Conservation (phyloP, 2,113 vertebrate genomes). For the Gavialis gangeticus region DNA sequence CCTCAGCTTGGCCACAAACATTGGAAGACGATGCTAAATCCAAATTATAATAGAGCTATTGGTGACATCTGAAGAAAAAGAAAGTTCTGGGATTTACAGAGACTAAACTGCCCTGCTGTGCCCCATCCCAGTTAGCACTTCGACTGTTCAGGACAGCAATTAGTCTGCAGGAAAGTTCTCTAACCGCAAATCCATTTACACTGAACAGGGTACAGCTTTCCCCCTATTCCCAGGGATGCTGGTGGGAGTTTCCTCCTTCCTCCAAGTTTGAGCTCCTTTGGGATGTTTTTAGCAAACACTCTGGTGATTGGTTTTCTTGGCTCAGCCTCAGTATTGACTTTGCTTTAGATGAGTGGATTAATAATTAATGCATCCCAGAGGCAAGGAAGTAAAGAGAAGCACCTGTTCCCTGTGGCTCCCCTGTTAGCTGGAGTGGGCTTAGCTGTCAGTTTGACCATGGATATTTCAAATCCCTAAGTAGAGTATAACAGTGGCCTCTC, state of each 20-base stretch:
- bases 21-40: background rate
- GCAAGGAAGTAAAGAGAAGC: fast-evolving
- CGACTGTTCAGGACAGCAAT: background rate
- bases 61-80: background rate
- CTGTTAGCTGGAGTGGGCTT: fast-evolving
- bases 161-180: background rate
- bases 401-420: background rate
- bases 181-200: background rate
- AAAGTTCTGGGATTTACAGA: background rate
- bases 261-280: background rate
- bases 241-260: fast-evolving
- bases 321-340: constrained; percentile 53
- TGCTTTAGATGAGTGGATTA: constrained; percentile 48
- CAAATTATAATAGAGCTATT: background rate
- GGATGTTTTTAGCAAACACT: background rate
- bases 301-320: background rate
- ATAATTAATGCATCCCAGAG: constrained; percentile 46
- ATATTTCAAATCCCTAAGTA: fast-evolving
- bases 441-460: fast-evolving
- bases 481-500: background rate
- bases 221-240: fast-evolving
- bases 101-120: background rate
- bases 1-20: background rate
- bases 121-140: too few species aligned
- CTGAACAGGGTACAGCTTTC: fast-evolving